Conservation (phyloP, 2,888 invertebrate species). For the Prenolepis imparis region DNA sequence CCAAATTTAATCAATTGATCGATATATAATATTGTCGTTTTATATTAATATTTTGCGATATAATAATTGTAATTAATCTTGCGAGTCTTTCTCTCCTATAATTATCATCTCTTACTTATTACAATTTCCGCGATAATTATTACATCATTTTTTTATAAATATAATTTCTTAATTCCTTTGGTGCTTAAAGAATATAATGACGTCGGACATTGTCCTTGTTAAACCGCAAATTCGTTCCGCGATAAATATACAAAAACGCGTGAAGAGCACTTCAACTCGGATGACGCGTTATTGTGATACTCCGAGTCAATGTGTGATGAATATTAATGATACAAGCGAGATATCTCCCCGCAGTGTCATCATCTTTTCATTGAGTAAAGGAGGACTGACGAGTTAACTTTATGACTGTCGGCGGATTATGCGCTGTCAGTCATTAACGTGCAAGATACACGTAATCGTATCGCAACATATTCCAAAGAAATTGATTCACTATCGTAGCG, state of each 20-base stretch:
- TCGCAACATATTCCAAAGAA: constrained; percentile 31
- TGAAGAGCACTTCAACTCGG: not conserved
- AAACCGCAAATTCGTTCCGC: not conserved
- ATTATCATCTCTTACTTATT: not conserved
- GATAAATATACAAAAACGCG: constrained; percentile 10
- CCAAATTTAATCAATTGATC: constrained; percentile 65
- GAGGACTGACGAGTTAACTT: constrained; percentile 44
- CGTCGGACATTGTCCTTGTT: not conserved
- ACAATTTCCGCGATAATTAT: not conserved
- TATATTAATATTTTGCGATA: not conserved
- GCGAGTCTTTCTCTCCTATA: not conserved
- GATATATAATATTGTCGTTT: constrained; percentile 66
- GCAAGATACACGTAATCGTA: constrained; percentile 15
- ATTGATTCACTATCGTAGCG: not conserved
- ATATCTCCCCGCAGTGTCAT: constrained; percentile 34
- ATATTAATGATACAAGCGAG: constrained; percentile 43
- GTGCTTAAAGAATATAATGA: not conserved
- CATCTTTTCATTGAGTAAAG: constrained; percentile 44
- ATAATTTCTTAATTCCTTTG: not conserved
- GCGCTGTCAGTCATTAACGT: constrained; percentile 40
- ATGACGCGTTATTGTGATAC: constrained; percentile 18
- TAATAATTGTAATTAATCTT: not conserved
- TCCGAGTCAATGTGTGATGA: constrained; percentile 26
- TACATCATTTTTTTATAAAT: not conserved
- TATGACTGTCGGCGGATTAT: constrained; percentile 45